Base-by-base conservation (phyloP, 2,797 vertebrate genomes). In the Sebastes cheni region DNA sequence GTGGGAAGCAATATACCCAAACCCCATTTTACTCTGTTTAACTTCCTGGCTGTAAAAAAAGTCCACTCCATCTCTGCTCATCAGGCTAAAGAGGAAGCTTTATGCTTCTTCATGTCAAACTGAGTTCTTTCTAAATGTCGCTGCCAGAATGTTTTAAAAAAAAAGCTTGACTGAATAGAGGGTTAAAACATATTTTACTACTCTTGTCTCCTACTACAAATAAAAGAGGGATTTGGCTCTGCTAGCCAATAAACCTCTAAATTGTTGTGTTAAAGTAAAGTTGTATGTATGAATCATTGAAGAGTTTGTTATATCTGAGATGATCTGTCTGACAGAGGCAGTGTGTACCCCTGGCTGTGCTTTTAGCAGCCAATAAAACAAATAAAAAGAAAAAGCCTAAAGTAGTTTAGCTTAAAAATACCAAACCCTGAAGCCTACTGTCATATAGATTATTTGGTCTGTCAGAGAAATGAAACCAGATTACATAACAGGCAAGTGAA, bases 401-500 rank as follows among this genome's bases (percentile, higher is more conserved):
- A 66, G 12, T 56, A 23, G 54, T 75, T 82, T n/a, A 59, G 34
- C 30, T 68, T 56, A 54, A 72, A 67, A 66, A 30, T 30, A 67
- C 29, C 22, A 75, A 73, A 65, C 14, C 67, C 55, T 27, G 55
- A 89, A 80, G n/a, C 61, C 22, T 42, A 7, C 34, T 73, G 66
- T 75, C 55, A 60, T 30, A 5, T 66, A 68, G 20, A 83, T 68
- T 80, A 2, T 78, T 56, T 77, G 56, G n/a, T 82, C 20, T 69
- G 76, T 70, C 79, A 76, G 5, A 2, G 5, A 2, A 78, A 58
- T 59, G 14, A 67, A 64, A 34, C n/a, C 62, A 61, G 27, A 77
- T 82, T 78, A 80, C 20, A 14, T 79, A 75, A 84, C 13, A 39
- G 50, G 13, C 55, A 73, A 70, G 13, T 20, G 20, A 73, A 68